phyloP scores from a whole-genome alignment of 2,888 invertebrate genomes.

The Synergus laeviventris region DNA sequence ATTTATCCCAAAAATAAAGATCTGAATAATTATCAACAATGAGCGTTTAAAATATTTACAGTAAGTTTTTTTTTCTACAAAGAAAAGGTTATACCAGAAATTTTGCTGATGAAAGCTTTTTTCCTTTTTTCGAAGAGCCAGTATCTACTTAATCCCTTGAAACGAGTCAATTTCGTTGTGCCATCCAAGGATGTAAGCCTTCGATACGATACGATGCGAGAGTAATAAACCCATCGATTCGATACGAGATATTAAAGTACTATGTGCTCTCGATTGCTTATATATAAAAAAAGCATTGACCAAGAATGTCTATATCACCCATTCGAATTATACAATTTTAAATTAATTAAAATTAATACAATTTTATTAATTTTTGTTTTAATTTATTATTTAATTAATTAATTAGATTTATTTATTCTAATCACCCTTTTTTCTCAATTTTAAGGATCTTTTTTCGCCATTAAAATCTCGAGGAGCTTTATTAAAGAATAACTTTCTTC shows the following conservation, averaged over 20 bases:
- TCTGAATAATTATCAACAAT: no score
- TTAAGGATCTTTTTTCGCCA: no score
- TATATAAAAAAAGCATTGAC: background rate
- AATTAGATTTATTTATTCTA: no score
- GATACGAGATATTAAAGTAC: slow-evolving; percentile 44
- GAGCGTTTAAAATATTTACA: background rate
- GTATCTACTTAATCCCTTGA: slow-evolving; percentile 60
- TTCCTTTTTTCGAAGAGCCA: background rate
- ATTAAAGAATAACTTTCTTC: background rate
- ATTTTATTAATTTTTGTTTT: no score
- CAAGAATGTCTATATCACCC: background rate
- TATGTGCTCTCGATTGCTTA: slow-evolving; percentile 3
- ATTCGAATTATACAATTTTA: background rate
- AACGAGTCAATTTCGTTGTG: slow-evolving; percentile 69
- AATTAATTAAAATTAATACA: background rate
- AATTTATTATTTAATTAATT: no score
- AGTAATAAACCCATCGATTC: slow-evolving; percentile 60
- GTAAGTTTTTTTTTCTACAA: background rate
- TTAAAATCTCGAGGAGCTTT: no score
- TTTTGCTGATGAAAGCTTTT: slow-evolving; percentile 6
- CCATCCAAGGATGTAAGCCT: slow-evolving; percentile 65
- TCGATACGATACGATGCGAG: slow-evolving; percentile 48
- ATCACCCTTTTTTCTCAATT: no score
- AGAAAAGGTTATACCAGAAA: background rate
- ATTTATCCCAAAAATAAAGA: no score